A percentile compares a stretch with the other conserved stretches of the same genome.
Conservation (phyloP, 2,888 invertebrate species). For the Tenthredo scrophulariae region DNA sequence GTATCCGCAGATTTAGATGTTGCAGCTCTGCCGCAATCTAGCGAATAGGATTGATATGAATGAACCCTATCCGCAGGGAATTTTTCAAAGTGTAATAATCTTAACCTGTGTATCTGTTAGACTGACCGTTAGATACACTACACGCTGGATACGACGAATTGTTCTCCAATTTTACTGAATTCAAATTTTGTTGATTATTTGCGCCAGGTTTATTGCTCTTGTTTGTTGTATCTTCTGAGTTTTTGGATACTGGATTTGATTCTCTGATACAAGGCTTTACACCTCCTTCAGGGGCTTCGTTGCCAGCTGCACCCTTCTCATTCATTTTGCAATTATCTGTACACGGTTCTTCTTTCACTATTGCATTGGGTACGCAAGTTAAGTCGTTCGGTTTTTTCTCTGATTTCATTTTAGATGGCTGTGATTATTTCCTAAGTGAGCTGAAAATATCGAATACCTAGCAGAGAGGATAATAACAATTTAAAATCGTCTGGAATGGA, state of each 20-base stretch:
- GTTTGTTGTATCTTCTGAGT: conserved; percentile 68
- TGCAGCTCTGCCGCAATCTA: conserved; percentile 67
- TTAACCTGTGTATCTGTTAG: neutral
- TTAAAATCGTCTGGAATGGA: neutral
- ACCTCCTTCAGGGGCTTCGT: conserved; percentile 72
- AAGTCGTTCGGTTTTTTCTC: conserved; percentile 76
- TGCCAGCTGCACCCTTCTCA: conserved; percentile 68
- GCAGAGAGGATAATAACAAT: neutral
- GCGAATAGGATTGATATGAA: neutral
- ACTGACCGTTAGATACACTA: conserved; percentile 68
- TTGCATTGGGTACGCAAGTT: conserved; percentile 72
- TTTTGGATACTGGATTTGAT: conserved; percentile 68
- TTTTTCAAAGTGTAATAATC: neutral
- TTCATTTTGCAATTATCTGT: conserved; percentile 70
- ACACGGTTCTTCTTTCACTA: conserved; percentile 76
- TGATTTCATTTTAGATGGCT: conserved; percentile 73
- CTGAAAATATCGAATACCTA: neutral
- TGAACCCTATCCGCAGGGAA: neutral
- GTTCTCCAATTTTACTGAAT: conserved; percentile 72
- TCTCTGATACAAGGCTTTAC: conserved; percentile 72
- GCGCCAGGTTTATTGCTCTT: conserved; percentile 70
- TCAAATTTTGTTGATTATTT: conserved; percentile 67
- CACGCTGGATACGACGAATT: conserved; percentile 71
- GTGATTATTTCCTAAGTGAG: neutral
- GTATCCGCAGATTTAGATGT: conserved; percentile 78